Percentiles rank a stretch among this genome's conserved stretches.
phyloP scores from a whole-genome alignment of 2,113 vertebrate species.

The Pseudopipra pipra region DNA sequence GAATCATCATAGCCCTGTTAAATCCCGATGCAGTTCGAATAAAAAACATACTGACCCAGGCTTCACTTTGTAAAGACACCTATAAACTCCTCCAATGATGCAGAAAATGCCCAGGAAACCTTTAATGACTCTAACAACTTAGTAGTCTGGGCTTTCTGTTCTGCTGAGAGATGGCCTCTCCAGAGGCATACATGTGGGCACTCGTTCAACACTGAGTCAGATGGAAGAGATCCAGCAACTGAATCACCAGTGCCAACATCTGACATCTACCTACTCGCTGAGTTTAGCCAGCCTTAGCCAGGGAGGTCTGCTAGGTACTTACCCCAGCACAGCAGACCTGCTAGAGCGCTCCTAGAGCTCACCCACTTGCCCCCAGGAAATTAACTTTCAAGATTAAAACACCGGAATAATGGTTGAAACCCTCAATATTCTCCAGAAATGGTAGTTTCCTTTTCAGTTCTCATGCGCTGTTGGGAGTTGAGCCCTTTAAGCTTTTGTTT shows the following conservation, averaged over 20 bases:
- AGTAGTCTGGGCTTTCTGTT: not conserved
- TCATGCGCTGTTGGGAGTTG: not conserved
- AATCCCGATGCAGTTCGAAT: fast-evolving
- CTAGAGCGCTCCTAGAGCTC: not conserved
- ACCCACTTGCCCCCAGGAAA: fast-evolving
- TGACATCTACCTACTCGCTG: not conserved
- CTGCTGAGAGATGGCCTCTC: not conserved
- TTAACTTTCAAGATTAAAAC: not conserved
- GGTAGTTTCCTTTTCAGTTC: not conserved
- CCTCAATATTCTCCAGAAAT: not conserved
- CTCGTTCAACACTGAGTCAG: not conserved
- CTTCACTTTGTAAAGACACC: not conserved
- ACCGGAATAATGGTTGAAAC: not conserved
- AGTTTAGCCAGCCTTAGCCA: not conserved
- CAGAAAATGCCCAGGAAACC: not conserved
- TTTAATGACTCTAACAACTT: not conserved
- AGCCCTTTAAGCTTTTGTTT: not conserved
- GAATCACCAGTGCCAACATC: not conserved
- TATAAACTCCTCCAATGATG: not conserved
- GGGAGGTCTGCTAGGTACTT: not conserved
- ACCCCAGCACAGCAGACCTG: not conserved
- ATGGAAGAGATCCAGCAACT: not conserved
- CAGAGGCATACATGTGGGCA: fast-evolving
- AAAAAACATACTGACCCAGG: fast-evolving
- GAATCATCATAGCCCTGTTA: not conserved